phyloP scores from a whole-genome alignment of 2,797 vertebrate species.

The Phataginus tetradactyla region DNA sequence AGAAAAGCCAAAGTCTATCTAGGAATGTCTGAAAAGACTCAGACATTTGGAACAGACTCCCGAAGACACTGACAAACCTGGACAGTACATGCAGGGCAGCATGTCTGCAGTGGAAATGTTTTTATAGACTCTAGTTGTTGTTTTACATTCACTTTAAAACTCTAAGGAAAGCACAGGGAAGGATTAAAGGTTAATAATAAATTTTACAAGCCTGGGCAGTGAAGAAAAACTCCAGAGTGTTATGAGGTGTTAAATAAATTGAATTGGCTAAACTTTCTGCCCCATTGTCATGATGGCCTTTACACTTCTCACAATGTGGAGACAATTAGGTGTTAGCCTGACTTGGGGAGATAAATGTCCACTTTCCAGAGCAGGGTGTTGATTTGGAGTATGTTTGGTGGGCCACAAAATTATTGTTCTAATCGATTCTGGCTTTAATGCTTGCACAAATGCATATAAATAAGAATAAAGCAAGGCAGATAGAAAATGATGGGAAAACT shows the following conservation, averaged over 20 bases:
- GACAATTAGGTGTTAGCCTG: slow-evolving; percentile 62
- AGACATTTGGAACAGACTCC: neutral
- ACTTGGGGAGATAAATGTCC: slow-evolving; percentile 55
- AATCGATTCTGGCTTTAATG: slow-evolving; percentile 59
- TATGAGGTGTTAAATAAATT: slow-evolving; percentile 72
- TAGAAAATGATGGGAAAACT: slow-evolving; percentile 36
- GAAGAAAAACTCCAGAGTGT: slow-evolving; percentile 60
- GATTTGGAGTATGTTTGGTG: slow-evolving; percentile 20
- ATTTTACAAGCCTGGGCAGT: slow-evolving; percentile 65
- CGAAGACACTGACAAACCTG: slow-evolving; percentile 6
- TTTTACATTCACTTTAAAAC: slow-evolving; percentile 69
- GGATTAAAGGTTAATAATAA: slow-evolving; percentile 69
- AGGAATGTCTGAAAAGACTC: slow-evolving; percentile 16
- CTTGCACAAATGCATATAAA: slow-evolving; percentile 16
- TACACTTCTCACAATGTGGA: slow-evolving; percentile 55
- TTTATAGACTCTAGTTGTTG: slow-evolving; percentile 66
- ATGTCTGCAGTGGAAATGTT: neutral
- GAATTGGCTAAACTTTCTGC: slow-evolving; percentile 55
- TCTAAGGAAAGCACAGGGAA: slow-evolving; percentile 36
- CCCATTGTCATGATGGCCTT: slow-evolving; percentile 66
- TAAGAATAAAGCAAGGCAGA: neutral
- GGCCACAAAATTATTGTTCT: slow-evolving; percentile 36
- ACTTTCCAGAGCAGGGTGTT: slow-evolving; percentile 37
- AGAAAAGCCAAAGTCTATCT: neutral
- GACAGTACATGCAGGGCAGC: neutral